Evolutionary conservation across 1,140 invertebrate species (phyloP), one percentile per base, ranked within the genome.

Genomic region (Coenobita brevimanus): DNA sequence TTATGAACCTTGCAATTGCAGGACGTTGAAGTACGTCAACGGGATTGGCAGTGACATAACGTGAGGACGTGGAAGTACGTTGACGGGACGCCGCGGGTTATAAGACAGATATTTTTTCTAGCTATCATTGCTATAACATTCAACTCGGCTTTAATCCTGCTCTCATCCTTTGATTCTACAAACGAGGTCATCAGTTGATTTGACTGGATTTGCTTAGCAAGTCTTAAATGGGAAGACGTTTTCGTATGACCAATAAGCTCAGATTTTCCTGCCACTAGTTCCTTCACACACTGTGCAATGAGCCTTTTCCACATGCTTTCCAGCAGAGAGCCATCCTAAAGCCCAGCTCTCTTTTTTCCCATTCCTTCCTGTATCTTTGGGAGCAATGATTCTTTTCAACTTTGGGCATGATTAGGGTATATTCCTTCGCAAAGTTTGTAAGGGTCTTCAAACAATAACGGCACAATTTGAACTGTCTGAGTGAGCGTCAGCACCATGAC

Each of bases 111-210:
- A 43, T 76, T 76, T 76, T 76, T 76, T 76, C 41, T 76, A 76
- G 13, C 73, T 10, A 76, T 76, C 73, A 76, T 76, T 76, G 73
- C 73, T 76, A 76, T 41, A 76, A 76, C 36, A 76, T 76, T 76
- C n/a, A 76, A 3, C 41, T 76, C 73, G 38, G 73, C 73, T 76
- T 76, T 76, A 76, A 76, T 76, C 73, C 73, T 76, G 73, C 6
- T 10, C 13, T 76, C 38, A 76, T 76, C 73, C 33, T 46, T 76
- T 76, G 73, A 76, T 76, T 76, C 73, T n/a, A 76, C 73, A 46
- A 43, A 76, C 33, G 33, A 10, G 38, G 36, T 17, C 73, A 76
- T 24, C n/a, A n/a, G n/a, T n/a, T n/a, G n/a, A n/a, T n/a, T n/a
- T n/a, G n/a, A n/a, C n/a, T n/a, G n/a, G n/a, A 76, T 46, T 76